Percentiles rank a stretch among this genome's conserved stretches.
Conservation (phyloP, 2,888 invertebrate genomes). For the Sarcophaga variegata region DNA sequence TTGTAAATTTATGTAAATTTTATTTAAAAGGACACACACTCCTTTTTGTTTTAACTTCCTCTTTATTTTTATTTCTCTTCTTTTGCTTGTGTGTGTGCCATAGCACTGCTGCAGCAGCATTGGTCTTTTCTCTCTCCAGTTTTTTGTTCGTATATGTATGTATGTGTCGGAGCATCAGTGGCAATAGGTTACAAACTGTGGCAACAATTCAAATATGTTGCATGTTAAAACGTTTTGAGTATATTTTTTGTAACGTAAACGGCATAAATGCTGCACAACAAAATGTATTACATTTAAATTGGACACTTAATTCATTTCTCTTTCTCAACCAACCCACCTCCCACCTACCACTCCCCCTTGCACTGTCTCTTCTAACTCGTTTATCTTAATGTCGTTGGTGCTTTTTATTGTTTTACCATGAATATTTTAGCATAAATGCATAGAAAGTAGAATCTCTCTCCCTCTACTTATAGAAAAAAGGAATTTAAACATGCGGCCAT, state of each 20-base stretch:
- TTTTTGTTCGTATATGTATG: neutral
- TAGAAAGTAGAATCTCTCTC: slow-evolving; percentile 22
- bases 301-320: slow-evolving; percentile 43
- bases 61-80: slow-evolving; percentile 10
- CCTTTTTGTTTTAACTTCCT: slow-evolving; percentile 19
- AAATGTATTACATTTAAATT: slow-evolving; percentile 60
- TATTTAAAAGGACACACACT: slow-evolving; percentile 56
- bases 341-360: too few relatives aligned
- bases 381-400: neutral
- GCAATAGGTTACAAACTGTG: slow-evolving; percentile 25
- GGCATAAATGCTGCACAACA: slow-evolving; percentile 44
- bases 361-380: too few relatives aligned
- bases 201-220: slow-evolving; percentile 65
- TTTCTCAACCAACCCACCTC: neutral
- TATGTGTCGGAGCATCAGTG: neutral
- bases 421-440: slow-evolving; percentile 61
- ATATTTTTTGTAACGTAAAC: slow-evolving; percentile 10
- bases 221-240: slow-evolving; percentile 54
- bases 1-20: slow-evolving; percentile 69
- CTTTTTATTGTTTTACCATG: slow-evolving; percentile 51
- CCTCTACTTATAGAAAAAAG: neutral
- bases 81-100: neutral
- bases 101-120: too few relatives aligned
- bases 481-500: neutral
- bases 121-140: too few relatives aligned